Conservation (phyloP, 2,888 invertebrate species). For the Polyommatus iphigenia region DNA sequence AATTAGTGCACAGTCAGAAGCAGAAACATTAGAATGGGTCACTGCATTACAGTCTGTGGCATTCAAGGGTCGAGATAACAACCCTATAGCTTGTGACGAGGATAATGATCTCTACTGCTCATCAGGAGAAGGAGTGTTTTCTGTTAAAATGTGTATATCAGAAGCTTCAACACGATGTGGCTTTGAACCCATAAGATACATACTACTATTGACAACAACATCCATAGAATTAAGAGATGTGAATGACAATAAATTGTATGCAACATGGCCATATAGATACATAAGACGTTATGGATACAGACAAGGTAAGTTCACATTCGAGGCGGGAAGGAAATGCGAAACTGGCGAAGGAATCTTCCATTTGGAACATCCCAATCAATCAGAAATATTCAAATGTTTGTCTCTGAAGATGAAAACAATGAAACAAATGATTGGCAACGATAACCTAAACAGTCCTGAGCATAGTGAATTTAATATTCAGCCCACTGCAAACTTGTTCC, state of each 20-base stretch:
- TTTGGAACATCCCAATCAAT: constrained; percentile 89
- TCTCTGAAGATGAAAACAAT: constrained; percentile 92
- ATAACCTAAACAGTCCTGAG: constrained; percentile 82
- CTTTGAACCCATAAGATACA: constrained; percentile 85
- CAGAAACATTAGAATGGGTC: constrained; percentile 88
- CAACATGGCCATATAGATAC: constrained; percentile 91
- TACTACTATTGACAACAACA: constrained; percentile 86
- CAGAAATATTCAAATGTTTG: constrained; percentile 90
- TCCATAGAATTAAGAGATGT: constrained; percentile 87
- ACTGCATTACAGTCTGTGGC: constrained; percentile 89
- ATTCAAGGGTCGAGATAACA: constrained; percentile 84
- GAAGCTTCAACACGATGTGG: constrained; percentile 89
- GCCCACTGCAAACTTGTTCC: constrained; percentile 87
- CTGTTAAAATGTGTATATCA: constrained; percentile 87
- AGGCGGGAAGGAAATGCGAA: constrained; percentile 92
- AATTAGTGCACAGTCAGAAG: constrained; percentile 80
- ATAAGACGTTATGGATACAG: constrained; percentile 92
- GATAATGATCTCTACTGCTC: constrained; percentile 94
- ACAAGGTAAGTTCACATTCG: constrained; percentile 92
- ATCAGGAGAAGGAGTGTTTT: constrained; percentile 90
- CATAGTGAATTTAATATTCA: constrained; percentile 87
- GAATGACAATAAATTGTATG: constrained; percentile 82
- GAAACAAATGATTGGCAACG: constrained; percentile 89
- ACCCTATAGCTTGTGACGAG: constrained; percentile 85
- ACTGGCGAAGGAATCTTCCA: constrained; percentile 92